Evolutionary conservation across 2,888 invertebrate species (phyloP), one percentile per base, ranked within the genome.

Genomic region (Tribolium freemani): DNA sequence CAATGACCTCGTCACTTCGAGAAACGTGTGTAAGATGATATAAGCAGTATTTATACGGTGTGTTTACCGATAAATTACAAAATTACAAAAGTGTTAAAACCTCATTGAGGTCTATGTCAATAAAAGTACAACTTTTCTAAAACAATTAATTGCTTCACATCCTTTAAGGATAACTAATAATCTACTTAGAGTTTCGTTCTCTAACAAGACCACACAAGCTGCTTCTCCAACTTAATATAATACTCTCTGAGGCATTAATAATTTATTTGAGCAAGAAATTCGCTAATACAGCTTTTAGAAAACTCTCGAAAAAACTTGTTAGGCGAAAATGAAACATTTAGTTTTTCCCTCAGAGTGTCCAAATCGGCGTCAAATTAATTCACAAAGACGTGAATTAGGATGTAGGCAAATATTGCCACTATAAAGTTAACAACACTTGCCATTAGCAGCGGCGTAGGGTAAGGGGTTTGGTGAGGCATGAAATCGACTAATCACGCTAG

Each of bases 401-500:
- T 69, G 72, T 58, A 58, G 58, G 53, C 66, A 73, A 73, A 69
- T 73, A 73, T 68, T 69, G 57, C 60, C 63, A 54, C 64, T 57
- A 64, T 69, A 64, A 69, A 69, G 72, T 64, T 72, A 69, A 73
- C 69, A 73, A 53, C 69, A 69, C 73, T 66, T 73, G 54, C 69
- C 63, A 63, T 69, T 63, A 69, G 48, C 48, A 44, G 56, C 61
- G 63, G 56, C 56, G 45, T 48, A 48, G 38, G 38, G 56, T 60
- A 67, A 69, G 66, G 51, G 64, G 46, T n/a, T 66, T 73, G 56
- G 69, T 76, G 70, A 69, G 66, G 76, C 76, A 72, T 73, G 70
- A 73, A 76, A 76, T 75, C 72, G 69, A 70, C 71, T 76, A 75
- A 76, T 76, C 73, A 76, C 57, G 56, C 60, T 54, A 53, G 67